Conservation (phyloP, 2,113 vertebrate species). For the Mixornis gularis region DNA sequence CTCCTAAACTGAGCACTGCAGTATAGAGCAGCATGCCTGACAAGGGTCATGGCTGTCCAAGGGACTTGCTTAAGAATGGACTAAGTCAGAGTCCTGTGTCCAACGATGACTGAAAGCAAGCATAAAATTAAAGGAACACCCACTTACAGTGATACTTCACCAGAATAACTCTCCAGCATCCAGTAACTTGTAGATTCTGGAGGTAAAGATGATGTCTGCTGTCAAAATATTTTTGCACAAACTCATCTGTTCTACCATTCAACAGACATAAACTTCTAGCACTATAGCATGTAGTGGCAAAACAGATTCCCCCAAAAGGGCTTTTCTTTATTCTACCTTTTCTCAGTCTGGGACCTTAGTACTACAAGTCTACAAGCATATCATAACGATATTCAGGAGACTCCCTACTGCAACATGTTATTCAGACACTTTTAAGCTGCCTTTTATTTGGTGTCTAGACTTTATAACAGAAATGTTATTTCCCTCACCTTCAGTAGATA, state of each 20-base stretch:
- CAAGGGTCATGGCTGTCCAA: neutral
- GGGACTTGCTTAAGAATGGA: neutral
- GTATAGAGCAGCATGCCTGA: neutral
- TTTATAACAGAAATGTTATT: neutral
- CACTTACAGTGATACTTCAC: neutral
- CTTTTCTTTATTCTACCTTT: neutral
- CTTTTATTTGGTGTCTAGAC: neutral
- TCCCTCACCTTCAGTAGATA: fast-evolving
- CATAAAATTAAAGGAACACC: neutral
- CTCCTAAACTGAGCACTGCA: neutral
- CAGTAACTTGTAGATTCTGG: neutral
- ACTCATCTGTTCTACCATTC: neutral
- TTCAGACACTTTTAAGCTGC: neutral
- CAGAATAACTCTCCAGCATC: neutral
- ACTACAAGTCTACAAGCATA: neutral
- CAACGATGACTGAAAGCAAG: neutral
- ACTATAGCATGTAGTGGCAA: neutral
- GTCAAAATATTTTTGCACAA: neutral
- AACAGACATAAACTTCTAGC: neutral
- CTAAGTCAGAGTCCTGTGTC: neutral
- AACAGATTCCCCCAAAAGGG: neutral
- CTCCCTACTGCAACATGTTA: neutral
- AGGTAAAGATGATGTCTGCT: neutral
- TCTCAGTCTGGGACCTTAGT: neutral
- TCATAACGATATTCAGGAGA: neutral